These are phyloP conservation scores for Lacanobia wlatinum DNA, from an alignment of 2,888 invertebrate genomes.

Conservation along the genomic window DNA sequence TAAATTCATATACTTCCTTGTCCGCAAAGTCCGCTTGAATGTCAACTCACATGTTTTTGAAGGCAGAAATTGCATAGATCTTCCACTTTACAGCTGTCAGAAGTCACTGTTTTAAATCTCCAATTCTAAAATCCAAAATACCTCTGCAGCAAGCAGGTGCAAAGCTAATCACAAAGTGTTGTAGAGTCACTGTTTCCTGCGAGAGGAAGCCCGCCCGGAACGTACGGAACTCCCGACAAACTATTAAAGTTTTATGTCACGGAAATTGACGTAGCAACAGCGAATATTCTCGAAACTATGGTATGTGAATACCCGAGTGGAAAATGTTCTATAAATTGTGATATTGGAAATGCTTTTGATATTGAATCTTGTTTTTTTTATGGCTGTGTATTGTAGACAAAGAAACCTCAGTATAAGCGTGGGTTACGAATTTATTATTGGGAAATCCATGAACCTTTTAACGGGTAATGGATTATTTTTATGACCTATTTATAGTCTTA, in stretches of 20 bases:
- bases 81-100: no score
- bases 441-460: neutral
- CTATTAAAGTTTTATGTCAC: slow-evolving; percentile 41
- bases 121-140: neutral
- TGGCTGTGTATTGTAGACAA: neutral
- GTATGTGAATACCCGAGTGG: no score
- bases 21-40: no score
- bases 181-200: slow-evolving; percentile 29
- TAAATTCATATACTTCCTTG: no score
- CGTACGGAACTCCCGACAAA: slow-evolving; percentile 32
- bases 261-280: slow-evolving; percentile 34
- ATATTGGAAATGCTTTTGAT: neutral
- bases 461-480: no score
- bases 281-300: slow-evolving; percentile 11
- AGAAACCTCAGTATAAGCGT: neutral
- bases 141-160: neutral
- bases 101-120: neutral
- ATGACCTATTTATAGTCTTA: no score
- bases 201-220: slow-evolving; percentile 15
- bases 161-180: slow-evolving; percentile 29
- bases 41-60: no score
- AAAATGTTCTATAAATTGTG: neutral
- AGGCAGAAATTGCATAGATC: no score
- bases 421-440: neutral
- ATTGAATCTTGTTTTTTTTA: neutral